Conservation (phyloP, 2,888 invertebrate species). For the Phalera bucephala region DNA sequence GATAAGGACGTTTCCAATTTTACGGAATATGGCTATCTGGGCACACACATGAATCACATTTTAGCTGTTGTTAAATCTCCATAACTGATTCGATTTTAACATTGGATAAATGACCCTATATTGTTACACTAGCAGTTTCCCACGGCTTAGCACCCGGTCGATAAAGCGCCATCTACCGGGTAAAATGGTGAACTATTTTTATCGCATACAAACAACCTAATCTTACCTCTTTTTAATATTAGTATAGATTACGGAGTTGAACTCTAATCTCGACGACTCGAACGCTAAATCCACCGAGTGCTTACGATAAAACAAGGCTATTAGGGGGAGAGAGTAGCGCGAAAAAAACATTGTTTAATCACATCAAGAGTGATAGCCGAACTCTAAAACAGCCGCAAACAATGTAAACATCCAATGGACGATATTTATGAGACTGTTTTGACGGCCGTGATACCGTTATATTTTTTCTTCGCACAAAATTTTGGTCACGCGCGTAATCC, state of each 20-base stretch:
- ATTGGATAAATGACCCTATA: no score
- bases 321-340: not conserved
- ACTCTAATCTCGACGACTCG: not conserved
- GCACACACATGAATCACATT: conserved; percentile 2
- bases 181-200: no score
- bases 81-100: no score
- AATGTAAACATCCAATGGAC: conserved; percentile 41
- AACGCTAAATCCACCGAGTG: not conserved
- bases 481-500: conserved; percentile 46
- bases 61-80: not conserved
- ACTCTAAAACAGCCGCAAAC: conserved; percentile 46
- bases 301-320: conserved; percentile 2
- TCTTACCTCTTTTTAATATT: no score
- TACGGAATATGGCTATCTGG: not conserved
- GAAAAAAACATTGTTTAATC: conserved; percentile 5
- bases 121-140: no score
- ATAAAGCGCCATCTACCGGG: no score
- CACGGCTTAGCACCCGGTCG: no score
- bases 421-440: conserved; percentile 65
- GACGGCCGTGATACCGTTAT: conserved; percentile 43
- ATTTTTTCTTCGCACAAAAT: conserved; percentile 48
- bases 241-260: no score
- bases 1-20: conserved; percentile 4
- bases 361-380: conserved; percentile 9
- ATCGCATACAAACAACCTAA: no score